Percentiles rank a stretch among this genome's conserved stretches.
Conservation (phyloP, 2,888 invertebrate species). For the Tenthredo amoena region DNA sequence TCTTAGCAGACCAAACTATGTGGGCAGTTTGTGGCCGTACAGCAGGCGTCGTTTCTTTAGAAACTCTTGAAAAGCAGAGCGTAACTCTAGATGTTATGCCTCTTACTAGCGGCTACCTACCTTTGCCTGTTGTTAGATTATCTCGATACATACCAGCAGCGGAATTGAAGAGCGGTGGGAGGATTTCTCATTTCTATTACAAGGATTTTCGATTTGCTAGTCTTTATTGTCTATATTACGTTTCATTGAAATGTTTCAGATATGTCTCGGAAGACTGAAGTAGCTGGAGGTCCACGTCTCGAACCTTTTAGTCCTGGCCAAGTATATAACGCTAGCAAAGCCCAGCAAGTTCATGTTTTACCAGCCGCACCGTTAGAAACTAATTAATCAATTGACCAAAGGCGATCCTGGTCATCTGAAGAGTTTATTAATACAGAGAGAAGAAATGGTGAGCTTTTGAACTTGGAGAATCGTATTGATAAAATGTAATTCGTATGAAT, state of each 20-base stretch:
- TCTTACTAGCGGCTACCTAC: conserved; percentile 92
- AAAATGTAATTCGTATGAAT: too few relatives aligned
- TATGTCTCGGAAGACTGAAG: conserved; percentile 77
- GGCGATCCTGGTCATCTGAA: not conserved
- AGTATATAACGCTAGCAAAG: conserved; percentile 95
- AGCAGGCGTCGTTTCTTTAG: conserved; percentile 87
- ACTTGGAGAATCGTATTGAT: not conserved
- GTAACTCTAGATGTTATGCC: conserved; percentile 96
- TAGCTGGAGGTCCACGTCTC: conserved; percentile 85
- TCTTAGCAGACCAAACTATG: conserved; percentile 93
- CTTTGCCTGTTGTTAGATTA: conserved; percentile 91
- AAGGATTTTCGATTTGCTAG: not conserved
- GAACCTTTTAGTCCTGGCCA: conserved; percentile 95
- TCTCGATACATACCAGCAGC: conserved; percentile 94
- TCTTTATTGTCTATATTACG: not conserved
- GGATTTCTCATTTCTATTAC: not conserved
- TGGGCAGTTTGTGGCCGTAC: conserved; percentile 97
- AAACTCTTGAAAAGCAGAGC: conserved; percentile 84
- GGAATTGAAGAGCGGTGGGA: conserved; percentile 74
- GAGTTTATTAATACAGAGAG: not conserved
- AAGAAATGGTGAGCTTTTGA: conserved; percentile 8
- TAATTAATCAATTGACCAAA: conserved; percentile 60
- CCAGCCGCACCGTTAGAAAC: conserved; percentile 74
- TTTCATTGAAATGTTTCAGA: conserved; percentile 68
- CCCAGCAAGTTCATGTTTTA: conserved; percentile 94